Conservation (phyloP, 1,140 invertebrate genomes). For the Andricus grossulariae region DNA sequence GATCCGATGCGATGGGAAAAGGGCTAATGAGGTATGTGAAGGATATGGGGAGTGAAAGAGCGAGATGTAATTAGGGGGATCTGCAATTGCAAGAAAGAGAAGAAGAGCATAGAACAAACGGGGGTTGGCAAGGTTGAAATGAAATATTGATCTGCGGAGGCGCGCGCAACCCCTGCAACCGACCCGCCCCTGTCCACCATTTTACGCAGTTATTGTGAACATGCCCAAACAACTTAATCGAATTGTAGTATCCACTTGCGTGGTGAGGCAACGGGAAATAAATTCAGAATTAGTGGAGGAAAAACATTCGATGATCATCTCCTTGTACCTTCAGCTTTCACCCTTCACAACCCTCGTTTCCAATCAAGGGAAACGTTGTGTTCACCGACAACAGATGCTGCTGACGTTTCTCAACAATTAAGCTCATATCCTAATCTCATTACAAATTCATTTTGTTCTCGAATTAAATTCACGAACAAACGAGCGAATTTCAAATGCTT, state of each 20-base stretch:
- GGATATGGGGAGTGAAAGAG: conserved; percentile 23
- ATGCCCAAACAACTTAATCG: conserved; percentile 40
- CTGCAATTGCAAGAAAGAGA: conserved; percentile 43
- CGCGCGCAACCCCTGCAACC: conserved; percentile 74
- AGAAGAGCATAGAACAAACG: conserved; percentile 47
- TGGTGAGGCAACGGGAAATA: conserved; percentile 18
- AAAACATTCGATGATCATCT: conserved; percentile 21
- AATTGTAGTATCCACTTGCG: conserved; percentile 32
- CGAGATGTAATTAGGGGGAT: conserved; percentile 32
- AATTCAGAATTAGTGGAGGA: not conserved
- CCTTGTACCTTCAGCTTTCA: not conserved
- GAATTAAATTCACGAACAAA: too few relatives aligned
- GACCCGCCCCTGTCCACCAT: conserved; percentile 66
- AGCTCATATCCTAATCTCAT: not conserved
- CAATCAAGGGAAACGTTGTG: not conserved
- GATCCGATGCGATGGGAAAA: not conserved
- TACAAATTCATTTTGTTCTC: not conserved
- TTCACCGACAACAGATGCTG: too few relatives aligned
- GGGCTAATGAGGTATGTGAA: conserved; percentile 37
- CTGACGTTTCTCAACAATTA: too few relatives aligned
- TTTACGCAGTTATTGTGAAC: conserved; percentile 43
- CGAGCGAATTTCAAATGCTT: too few relatives aligned
- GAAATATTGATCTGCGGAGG: conserved; percentile 74
- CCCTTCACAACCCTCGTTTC: not conserved
- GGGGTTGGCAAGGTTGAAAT: conserved; percentile 68